Evolutionary conservation across 2,888 invertebrate species (phyloP), one percentile per base, ranked within the genome.

Genomic region (Rhamphomyia laevipes): DNA sequence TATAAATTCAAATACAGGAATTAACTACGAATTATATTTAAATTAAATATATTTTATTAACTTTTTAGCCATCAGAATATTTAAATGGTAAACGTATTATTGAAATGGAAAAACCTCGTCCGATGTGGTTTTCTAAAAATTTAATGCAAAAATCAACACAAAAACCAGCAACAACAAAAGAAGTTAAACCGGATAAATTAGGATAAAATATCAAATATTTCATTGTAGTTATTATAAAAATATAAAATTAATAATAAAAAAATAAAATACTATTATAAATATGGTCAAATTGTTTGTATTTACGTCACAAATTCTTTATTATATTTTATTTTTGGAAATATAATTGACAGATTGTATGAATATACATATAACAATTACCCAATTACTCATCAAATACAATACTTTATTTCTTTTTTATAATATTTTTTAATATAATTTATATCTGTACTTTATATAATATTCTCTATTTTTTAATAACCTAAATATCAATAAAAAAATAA

Each of bases 71-170:
- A 1, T 70, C 73, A 27, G 80, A 82, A 58, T 75, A 73, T 55
- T 76, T 77, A 67, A 71, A 81, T 59, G 81, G 81, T 1, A 90
- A 89, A 70, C 77, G 85, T 58, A 77, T 94, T 53, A 80, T 95
- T 15, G 92, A 94, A 73, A 79, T 92, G 77, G 75, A 84, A 43
- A 91, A 87, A 65, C 78, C 83, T 49, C 76, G 93, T 53, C 94
- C 94, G 5, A 70, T 78, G 38, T 95, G 93, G 92, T 95, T 93
- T 63, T 82, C 85, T 56, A 82, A 81, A 60, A 90, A 91, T 71
- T 74, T 94, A 45, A 69, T 91, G 17, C 83, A 91, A 63, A 81
- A 82, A 63, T 78, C 84, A 1, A 86, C 87, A 16, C 81, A 85
- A 58, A 77, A 81, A 55, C 76, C 81, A 38, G 78, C 84, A 1